Evolutionary conservation across 2,888 invertebrate species (phyloP), one percentile per base, ranked within the genome.

Genomic region (Carterocephalus palaemon): DNA sequence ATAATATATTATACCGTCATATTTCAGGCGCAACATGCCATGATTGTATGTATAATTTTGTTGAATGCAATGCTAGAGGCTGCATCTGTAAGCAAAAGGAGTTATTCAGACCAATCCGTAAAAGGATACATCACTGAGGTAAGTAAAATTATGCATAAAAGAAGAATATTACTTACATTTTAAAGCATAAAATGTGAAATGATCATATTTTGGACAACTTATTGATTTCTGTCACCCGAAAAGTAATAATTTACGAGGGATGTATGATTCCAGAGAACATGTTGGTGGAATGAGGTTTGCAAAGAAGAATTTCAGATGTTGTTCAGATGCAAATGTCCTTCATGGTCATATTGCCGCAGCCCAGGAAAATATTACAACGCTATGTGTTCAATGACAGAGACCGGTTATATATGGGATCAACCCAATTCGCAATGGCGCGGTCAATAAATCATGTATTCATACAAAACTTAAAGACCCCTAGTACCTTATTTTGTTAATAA

Each of bases 221-320:
- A 28, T 28, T 4, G 28, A 28, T 28, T 28, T 28, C n/a, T n/a
- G n/a, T n/a, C n/a, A n/a, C n/a, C n/a, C n/a, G n/a, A n/a, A n/a
- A n/a, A n/a, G n/a, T n/a, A n/a, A n/a, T n/a, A n/a, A n/a, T n/a
- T n/a, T n/a, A n/a, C n/a, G n/a, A n/a, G n/a, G n/a, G n/a, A 4
- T 6, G 19, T 19, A 19, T 26, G 31, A 46, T 82, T 86, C 36
- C 73, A 95, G 96, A 90, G 96, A 70, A 95, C 94, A 37, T 96
- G 96, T 75, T 96, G 95, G 95, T 95, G 95, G 94, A 96, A 95
- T 75, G 96, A 96, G 86, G 92, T 95, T 9, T 96, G 96, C 84
- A 96, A 96, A 70, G 95, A 95, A 70, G 96, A 96, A 76, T 96
- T 96, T 68, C 95, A 95, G 77, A 92, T 90, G 56, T 88, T 93